These are phyloP conservation scores for Glyphotaelius pellucidus DNA, from an alignment of 2,888 invertebrate species.

Conservation along the genomic window DNA sequence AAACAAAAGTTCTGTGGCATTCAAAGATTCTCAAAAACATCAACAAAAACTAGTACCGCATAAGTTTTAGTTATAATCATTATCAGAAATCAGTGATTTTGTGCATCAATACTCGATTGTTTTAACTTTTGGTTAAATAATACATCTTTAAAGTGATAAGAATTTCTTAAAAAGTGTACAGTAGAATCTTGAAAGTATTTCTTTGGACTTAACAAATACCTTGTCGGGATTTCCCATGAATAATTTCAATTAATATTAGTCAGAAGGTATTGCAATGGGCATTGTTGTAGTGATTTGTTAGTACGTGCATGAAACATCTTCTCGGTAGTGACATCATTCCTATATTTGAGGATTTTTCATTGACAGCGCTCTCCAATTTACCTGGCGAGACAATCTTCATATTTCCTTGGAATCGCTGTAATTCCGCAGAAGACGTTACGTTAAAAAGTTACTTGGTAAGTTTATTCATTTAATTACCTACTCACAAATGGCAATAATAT, in stretches of 20 bases:
- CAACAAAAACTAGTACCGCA: neutral
- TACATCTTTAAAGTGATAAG: neutral
- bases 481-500: neutral
- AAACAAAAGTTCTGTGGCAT: slow-evolving; percentile 24
- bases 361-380: neutral
- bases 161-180: neutral
- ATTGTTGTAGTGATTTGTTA: neutral
- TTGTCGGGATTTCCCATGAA: neutral
- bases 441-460: neutral
- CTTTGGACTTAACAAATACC: neutral
- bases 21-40: slow-evolving; percentile 15
- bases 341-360: slow-evolving; percentile 28
- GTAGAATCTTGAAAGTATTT: neutral
- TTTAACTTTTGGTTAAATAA: no score
- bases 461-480: neutral
- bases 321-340: slow-evolving; percentile 31
- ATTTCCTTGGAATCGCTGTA: neutral
- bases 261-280: neutral
- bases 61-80: neutral
- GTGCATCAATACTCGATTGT: neutral
- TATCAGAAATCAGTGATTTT: neutral
- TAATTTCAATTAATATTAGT: neutral
- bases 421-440: neutral
- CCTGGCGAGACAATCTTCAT: neutral
- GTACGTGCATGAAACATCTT: slow-evolving; percentile 16